Base-by-base conservation (phyloP, 2,888 invertebrate genomes). In the Hypselothyrea guttata region DNA sequence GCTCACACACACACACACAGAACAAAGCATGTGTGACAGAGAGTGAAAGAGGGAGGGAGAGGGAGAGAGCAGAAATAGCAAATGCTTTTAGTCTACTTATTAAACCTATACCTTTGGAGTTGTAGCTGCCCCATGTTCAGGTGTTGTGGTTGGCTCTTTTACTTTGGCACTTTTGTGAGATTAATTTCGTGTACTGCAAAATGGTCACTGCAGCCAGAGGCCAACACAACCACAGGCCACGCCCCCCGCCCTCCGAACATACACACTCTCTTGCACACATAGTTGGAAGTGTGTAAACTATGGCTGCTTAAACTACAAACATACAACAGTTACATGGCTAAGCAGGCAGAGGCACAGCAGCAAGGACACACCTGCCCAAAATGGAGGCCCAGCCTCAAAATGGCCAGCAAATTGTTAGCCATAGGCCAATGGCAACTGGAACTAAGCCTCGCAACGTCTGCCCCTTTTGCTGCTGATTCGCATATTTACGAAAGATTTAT, bases 401-500 rank as follows among this genome's bases (percentile, higher is more conserved):
- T 51, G 60, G 28, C 46, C 30, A 40, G 40, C 61, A 38, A 48
- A 28, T 47, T 59, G 42, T 30, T 38, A 33, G 40, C 33, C 38
- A 16, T 7, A 8, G 8, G 13, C 9, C 27, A 15, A 22, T 54
- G 37, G 22, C 46, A 37, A 13, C 31, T 48, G 45, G 51, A 34
- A 42, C 57, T 31, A 37, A 31, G 22, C 12, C 12, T 45, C 27
- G 7, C 11, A n/a, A 0, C 1, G 0, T 3, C 7, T 9, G 7
- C 30, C 16, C 12, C 11, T 11, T 1, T 9, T 18, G 3, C 28
- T 15, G 27, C 31, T 56, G 42, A 44, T 57, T 64, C 48, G 67
- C 59, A 73, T 83, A 79, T 83, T 76, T 75, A 74, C 75, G 56
- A 75, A 75, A 86, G 82, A 82, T 82, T 82, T 82, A 82, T 82